Conservation (phyloP, 2,888 invertebrate genomes). For the Omphaloscelis lunosa region DNA sequence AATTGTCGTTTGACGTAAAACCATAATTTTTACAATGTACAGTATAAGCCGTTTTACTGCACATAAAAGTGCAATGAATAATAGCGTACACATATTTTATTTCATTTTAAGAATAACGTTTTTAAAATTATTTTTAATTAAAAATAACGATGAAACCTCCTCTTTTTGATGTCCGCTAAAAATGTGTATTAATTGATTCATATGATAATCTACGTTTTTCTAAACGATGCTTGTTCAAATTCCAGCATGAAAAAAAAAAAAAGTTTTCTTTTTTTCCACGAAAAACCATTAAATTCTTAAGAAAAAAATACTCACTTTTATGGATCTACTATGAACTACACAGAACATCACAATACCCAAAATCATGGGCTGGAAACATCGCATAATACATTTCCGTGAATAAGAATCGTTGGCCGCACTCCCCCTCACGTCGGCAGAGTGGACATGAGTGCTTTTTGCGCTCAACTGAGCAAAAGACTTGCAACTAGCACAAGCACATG, state of each 20-base stretch:
- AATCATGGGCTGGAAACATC: conserved; percentile 32
- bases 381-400: conserved; percentile 29
- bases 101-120: not conserved
- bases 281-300: not conserved
- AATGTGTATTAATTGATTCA: not conserved
- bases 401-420: conserved; percentile 33
- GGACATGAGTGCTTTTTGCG: conserved; percentile 53
- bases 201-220: not conserved
- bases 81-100: not conserved
- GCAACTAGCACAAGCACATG: conserved; percentile 59
- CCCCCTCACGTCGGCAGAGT: conserved; percentile 36
- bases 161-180: not conserved
- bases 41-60: conserved; percentile 7
- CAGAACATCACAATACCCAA: not conserved
- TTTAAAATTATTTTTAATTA: too few species aligned
- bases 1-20: conserved; percentile 37
- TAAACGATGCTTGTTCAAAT: not conserved
- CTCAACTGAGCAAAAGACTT: conserved; percentile 64
- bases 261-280: too few species aligned
- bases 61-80: conserved; percentile 15
- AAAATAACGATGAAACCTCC: not conserved
- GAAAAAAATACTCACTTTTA: not conserved
- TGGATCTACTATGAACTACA: not conserved
- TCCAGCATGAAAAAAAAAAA: not conserved
- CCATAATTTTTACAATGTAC: conserved; percentile 34